Conservation (phyloP, 2,888 invertebrate species). For the Parnassius apollo region DNA sequence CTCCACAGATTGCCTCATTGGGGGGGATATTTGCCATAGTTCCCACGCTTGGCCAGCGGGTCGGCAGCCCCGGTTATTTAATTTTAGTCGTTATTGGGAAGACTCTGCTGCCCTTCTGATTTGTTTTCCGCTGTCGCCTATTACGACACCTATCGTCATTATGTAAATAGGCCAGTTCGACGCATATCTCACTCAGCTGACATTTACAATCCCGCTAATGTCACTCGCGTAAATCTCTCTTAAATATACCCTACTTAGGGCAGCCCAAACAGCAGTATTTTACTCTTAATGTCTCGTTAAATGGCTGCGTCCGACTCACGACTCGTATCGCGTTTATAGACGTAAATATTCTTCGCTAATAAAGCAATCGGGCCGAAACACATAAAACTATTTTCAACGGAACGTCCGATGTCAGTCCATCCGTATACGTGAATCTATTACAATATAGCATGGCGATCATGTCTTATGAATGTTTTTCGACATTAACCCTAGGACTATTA, state of each 20-base stretch:
- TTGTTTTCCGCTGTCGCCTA: no score
- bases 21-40: no score
- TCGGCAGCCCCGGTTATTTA: no score
- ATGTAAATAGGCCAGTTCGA: no score
- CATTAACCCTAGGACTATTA: background rate
- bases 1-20: no score
- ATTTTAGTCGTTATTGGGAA: no score
- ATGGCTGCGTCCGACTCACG: background rate
- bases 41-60: no score
- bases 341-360: constrained; percentile 6
- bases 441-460: background rate
- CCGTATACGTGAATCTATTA: background rate
- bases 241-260: background rate
- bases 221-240: background rate
- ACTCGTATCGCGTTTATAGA: background rate
- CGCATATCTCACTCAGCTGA: no score
- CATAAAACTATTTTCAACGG: constrained; percentile 7
- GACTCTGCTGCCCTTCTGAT: no score
- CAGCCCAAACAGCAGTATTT: constrained; percentile 1
- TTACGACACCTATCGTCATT: no score
- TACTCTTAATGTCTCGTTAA: constrained; percentile 1
- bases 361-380: background rate
- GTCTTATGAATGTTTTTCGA: background rate
- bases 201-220: no score
- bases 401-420: constrained; percentile 1